A percentile compares a stretch with the other conserved stretches of the same genome.
phyloP scores from a whole-genome alignment of 1,140 invertebrate genomes.

The Listronotus bonariensis region DNA sequence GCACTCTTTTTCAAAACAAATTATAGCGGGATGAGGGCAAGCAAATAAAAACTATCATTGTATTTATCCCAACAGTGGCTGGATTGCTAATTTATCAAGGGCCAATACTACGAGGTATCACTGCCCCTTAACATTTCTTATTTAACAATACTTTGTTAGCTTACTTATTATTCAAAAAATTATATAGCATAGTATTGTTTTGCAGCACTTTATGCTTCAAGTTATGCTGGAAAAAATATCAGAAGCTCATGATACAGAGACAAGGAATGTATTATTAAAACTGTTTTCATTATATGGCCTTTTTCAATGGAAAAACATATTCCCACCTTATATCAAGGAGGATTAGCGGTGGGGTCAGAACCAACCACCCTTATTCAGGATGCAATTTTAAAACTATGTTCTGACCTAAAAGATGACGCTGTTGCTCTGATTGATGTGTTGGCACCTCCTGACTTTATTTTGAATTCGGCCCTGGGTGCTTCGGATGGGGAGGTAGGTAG shows the following conservation, averaged over 20 bases:
- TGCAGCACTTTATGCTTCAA: conserved; percentile 67
- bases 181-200: conserved; percentile 35
- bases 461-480: conserved; percentile 78
- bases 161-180: too few species aligned
- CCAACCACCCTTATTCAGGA: conserved; percentile 59
- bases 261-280: conserved; percentile 65
- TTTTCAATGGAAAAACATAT: conserved; percentile 72
- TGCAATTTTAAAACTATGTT: conserved; percentile 67
- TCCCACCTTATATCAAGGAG: conserved; percentile 76
- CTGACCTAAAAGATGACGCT: conserved; percentile 71
- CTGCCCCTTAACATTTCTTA: too few species aligned
- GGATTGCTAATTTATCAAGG: too few species aligned
- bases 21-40: too few species aligned
- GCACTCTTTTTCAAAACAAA: too few species aligned
- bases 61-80: too few species aligned
- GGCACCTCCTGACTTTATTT: conserved; percentile 84
- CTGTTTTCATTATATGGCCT: conserved; percentile 74
- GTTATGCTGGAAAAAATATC: conserved; percentile 63
- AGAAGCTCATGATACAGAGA: conserved; percentile 57
- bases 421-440: conserved; percentile 79
- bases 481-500: conserved; percentile 74
- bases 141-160: too few species aligned
- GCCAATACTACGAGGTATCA: too few species aligned
- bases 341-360: conserved; percentile 61
- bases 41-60: too few species aligned